Evolutionary conservation across 2,113 vertebrate genomes (phyloP), one percentile per base, ranked within the genome.

Genomic region (Microtus ochrogaster): DNA sequence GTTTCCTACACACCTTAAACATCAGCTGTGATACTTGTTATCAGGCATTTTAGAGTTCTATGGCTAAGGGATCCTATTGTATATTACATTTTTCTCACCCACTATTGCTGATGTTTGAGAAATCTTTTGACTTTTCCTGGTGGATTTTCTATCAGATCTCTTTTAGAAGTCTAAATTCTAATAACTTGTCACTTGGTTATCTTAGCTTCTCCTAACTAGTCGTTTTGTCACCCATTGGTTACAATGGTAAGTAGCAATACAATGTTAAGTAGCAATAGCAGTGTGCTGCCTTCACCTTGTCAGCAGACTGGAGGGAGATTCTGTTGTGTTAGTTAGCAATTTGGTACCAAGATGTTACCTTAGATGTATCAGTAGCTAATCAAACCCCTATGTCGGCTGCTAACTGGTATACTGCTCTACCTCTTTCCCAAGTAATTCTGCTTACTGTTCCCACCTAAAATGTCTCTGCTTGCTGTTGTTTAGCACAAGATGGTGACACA

Each of bases 81-180:
- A 58, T 72, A 41, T 79, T 90, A 68, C 8, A 91, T 91, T 84
- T 91, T 84, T 91, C 81, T 89, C 90, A 94, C 79, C 16, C 41
- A 63, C 66, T 82, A n/a, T 63, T 95, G 61, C 36, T 78, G 55
- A 10, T 88, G 11, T 87, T 90, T 73, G 58, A 94, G 30, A 95
- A 95, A 65, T 85, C 39, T 90, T 93, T 73, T 74, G 47, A 90
- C 12, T 87, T 95, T 96, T 91, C 47, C 74, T 26, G 41, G 77
- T 36, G 73, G 33, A 33, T 79, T 55, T 90, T 85, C 91, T 81
- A 73, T 47, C 21, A 92, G 70, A 78, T 7, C 21, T 13, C 8
- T 66, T 74, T 68, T n/a, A 92, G 36, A 92, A 92, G 72, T 68
- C 41, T 85, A 78, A 70, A 41, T 81, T 94, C 73, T 92, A 86